Evolutionary conservation across 2,888 invertebrate genomes (phyloP), one percentile per base, ranked within the genome.

Genomic region (Polyommatus icarus): DNA sequence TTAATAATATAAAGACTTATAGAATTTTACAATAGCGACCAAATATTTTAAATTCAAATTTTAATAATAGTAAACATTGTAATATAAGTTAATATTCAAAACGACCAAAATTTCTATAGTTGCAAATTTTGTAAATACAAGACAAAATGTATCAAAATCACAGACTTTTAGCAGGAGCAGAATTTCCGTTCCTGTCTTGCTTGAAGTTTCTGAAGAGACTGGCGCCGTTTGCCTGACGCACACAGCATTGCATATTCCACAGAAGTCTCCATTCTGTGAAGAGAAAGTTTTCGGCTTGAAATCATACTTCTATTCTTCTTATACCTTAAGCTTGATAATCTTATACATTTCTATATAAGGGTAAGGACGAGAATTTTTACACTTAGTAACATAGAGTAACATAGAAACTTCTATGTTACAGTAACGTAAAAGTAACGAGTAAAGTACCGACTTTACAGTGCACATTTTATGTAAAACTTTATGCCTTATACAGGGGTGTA

Each of bases 181-280:
- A 89, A 80, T 76, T 91, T 91, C 75, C 87, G 85, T 72, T 93
- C 93, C 80, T 92, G 91, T 80, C 87, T 90, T 1, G 92, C 91
- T 83, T 93, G 93, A 46, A 93, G 85, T 80, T 89, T 91, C 79
- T 93, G 94, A 76, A 94, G 83, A 0, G 93, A 93, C 79, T 93
- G 91, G 12, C 90, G 87, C 54, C 94, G 89, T 0, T 93, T 86
- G 0, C 94, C 94, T 0, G 94, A 91, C 0, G 94, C 93, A 79
- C 94, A 94, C 71, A 96, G 87, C 93, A 96, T 94, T 0, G 96
- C 96, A 81, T 95, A 95, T 83, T 96, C 96, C 12, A 96, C 95
- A 3, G 96, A 96, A 0, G 94, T 90, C 85, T 96, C 96, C 96
- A 96, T 96, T 84, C 96, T 94, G 76, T 40, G 78, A 18, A 54